Evolutionary conservation across 2,888 invertebrate species (phyloP), one percentile per base, ranked within the genome.

Genomic region (Callyntrura sp.): DNA sequence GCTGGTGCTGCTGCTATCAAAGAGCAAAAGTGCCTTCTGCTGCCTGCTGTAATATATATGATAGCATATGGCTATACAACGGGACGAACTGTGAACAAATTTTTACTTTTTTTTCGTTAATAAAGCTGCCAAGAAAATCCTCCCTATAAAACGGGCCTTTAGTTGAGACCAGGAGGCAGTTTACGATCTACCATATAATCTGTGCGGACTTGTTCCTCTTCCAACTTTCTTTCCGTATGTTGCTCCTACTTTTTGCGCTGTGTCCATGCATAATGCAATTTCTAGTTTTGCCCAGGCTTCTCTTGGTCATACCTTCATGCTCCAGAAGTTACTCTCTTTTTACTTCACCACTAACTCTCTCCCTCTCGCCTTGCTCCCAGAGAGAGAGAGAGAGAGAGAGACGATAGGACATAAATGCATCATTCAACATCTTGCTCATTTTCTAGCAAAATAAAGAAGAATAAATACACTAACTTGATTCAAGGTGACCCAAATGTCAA

Each of bases 401-500:
- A 86, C 48, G 28, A 14, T 20, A 12, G 9, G 12, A 48, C 3
- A 60, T 28, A 78, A 81, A 82, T 88, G 82, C 73, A 88, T 45
- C 83, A 76, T 60, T 23, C 62, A 62, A 35, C 83, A 68, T 84
- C 83, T 62, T 57, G 79, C 17, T n/a, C 62, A 68, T 51, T 70
- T 70, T 70, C 55, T 23, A 70, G n/a, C 43, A 20, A 45, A 82
- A 60, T 62, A 45, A 25, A 65, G 25, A 82, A 73, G 43, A 62
- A 79, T 28, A 82, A 60, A 88, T 51, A 88, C n/a, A n/a, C 82
- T 62, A 65, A 83, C 90, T 90, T 81, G 78, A 90, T 87, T 91
- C 91, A 91, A 91, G 91, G 91, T 91, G 91, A 91, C 90, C 89
- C 90, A 73, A 90, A 91, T 91, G 91, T 90, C 89, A 90, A 90